Percentiles rank a stretch among this genome's conserved stretches.
Evolutionary conservation across 2,797 vertebrate genomes (phyloP).

Genomic region (Muraenolepis orangiensis): DNA sequence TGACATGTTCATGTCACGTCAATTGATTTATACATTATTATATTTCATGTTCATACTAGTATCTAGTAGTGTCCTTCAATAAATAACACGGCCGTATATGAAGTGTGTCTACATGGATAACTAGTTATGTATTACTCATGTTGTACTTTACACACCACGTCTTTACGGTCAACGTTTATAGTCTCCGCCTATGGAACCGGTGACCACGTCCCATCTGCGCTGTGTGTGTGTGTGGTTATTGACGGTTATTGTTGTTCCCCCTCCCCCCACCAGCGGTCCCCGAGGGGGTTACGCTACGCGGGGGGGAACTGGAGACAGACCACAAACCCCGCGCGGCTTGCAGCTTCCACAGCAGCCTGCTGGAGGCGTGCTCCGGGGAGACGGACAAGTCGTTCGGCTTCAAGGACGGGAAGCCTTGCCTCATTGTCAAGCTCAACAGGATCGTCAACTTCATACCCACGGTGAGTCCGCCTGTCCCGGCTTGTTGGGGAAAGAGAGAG

Average conservation of each 20-base stretch:
- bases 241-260: constrained; percentile 5
- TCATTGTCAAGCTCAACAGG: constrained; percentile 93
- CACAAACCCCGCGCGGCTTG: constrained; percentile 74
- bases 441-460: constrained; percentile 87
- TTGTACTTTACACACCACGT: no score
- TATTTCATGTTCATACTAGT: no score
- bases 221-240: neutral
- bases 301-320: constrained; percentile 58
- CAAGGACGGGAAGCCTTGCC: constrained; percentile 80
- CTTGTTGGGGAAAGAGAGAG: neutral
- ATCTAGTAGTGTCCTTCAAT: no score
- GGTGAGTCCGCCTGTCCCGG: constrained; percentile 63
- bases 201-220: neutral
- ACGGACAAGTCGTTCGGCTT: constrained; percentile 76
- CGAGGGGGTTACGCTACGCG: constrained; percentile 61
- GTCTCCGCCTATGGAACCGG: no score
- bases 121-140: no score
- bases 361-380: constrained; percentile 79
- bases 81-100: no score
- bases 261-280: constrained; percentile 58
- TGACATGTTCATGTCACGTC: no score
- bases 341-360: constrained; percentile 74
- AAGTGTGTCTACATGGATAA: no score
- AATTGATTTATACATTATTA: no score
- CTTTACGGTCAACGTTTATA: no score